A percentile compares a stretch with the other conserved stretches of the same genome.
Evolutionary conservation across 2,888 invertebrate species (phyloP).

Genomic region (Trichacis sp.): DNA sequence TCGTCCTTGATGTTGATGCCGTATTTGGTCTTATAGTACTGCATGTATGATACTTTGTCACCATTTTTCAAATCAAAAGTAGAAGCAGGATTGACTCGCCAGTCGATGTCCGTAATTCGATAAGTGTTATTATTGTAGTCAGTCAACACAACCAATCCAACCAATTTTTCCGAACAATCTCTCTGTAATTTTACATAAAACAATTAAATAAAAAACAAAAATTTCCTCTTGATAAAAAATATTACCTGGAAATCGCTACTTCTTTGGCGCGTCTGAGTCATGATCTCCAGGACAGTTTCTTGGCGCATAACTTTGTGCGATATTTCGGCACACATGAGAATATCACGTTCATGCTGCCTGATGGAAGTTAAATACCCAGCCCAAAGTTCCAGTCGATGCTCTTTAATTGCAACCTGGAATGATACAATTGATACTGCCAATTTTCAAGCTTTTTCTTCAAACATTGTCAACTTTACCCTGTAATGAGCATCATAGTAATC

Average conservation of each 20-base stretch:
- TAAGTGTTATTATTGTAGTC: slow-evolving; percentile 84
- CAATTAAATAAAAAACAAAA: too few species aligned
- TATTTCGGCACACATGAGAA: slow-evolving; percentile 86
- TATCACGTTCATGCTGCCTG: slow-evolving; percentile 81
- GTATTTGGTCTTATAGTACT: slow-evolving; percentile 80
- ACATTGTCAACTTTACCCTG: slow-evolving; percentile 70
- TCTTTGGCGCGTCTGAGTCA: slow-evolving; percentile 71
- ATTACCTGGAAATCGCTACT: slow-evolving; percentile 70
- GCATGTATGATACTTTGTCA: slow-evolving; percentile 71
- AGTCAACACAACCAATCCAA: slow-evolving; percentile 77
- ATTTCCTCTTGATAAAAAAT: too few species aligned
- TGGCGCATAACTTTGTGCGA: slow-evolving; percentile 86
- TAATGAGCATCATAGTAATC: slow-evolving; percentile 80
- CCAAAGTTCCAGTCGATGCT: slow-evolving; percentile 80
- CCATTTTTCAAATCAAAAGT: slow-evolving; percentile 76
- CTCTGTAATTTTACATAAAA: too few species aligned
- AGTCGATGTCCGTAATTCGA: slow-evolving; percentile 81
- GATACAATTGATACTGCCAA: too few species aligned
- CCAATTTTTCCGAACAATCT: slow-evolving; percentile 42
- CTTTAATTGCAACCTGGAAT: slow-evolving; percentile 70
- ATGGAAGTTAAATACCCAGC: slow-evolving; percentile 88
- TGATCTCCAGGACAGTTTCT: slow-evolving; percentile 78
- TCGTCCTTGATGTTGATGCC: slow-evolving; percentile 74
- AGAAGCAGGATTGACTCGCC: slow-evolving; percentile 71
- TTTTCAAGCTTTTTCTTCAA: too few species aligned